Conservation (phyloP, 2,113 vertebrate species). For the Erythrolamprus reginae region DNA sequence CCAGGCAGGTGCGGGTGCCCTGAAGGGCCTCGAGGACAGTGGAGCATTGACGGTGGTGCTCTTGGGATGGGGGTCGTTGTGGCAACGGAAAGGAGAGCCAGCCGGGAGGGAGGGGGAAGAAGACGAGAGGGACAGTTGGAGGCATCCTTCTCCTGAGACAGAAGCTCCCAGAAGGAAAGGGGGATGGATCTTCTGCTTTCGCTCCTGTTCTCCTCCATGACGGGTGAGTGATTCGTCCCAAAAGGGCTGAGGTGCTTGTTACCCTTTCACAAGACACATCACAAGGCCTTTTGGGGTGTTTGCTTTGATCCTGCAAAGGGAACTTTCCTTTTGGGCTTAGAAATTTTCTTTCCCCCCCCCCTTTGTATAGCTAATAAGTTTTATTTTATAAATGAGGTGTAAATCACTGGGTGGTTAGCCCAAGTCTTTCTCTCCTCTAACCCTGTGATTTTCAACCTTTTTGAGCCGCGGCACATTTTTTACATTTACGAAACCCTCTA, state of each 20-base stretch:
- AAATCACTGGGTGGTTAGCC: not conserved
- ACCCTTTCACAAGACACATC: no score
- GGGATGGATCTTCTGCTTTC: constrained; percentile 30
- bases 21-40: not conserved
- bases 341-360: not conserved
- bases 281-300: not conserved
- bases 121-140: not conserved
- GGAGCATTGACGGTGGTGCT: constrained; percentile 33
- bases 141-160: not conserved
- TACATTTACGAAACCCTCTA: no score
- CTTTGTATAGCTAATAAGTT: not conserved
- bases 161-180: not conserved
- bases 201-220: not conserved
- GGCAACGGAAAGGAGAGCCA: constrained; percentile 19
- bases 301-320: not conserved
- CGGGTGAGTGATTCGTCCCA: constrained; percentile 25
- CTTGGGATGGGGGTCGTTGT: not conserved
- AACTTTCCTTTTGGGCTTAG: not conserved
- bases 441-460: no score
- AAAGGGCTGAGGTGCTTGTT: fast-evolving
- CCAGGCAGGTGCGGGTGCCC: not conserved
- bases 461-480: no score
- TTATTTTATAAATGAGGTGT: not conserved
- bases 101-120: not conserved
- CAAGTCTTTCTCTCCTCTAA: no score